A percentile compares a stretch with the other conserved stretches of the same genome.
Evolutionary conservation across 1,140 invertebrate species (phyloP).

Genomic region (Psix sp.): DNA sequence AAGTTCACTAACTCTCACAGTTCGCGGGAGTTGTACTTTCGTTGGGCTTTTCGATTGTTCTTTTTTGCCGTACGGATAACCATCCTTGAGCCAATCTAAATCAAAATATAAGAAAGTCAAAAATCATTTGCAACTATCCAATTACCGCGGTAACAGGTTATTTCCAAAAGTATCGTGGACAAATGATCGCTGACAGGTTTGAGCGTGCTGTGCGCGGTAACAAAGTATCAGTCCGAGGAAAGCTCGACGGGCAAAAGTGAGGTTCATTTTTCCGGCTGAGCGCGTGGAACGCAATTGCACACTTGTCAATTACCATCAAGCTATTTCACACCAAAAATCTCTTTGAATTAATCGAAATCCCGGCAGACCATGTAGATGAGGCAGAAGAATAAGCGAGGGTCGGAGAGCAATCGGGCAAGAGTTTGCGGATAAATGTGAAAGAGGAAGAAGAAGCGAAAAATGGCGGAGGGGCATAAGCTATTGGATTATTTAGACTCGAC

Average conservation of each 20-base stretch:
- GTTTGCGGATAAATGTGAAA: constrained; percentile 1
- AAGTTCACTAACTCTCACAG: no score
- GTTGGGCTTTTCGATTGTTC: no score
- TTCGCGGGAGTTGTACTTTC: no score
- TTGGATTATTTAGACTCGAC: constrained; percentile 59
- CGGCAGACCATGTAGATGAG: constrained; percentile 44
- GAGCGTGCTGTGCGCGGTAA: no score
- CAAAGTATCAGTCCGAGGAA: constrained; percentile 26
- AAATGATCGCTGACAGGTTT: no score
- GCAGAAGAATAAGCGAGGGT: constrained; percentile 18
- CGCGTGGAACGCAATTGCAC: constrained; percentile 49
- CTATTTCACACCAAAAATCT: constrained; percentile 57
- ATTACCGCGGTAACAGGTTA: no score
- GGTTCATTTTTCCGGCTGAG: constrained; percentile 46
- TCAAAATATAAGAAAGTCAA: no score
- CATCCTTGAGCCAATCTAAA: no score
- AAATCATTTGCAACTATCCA: no score
- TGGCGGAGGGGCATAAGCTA: constrained; percentile 40
- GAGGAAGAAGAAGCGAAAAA: constrained; percentile 8
- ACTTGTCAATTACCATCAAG: constrained; percentile 57
- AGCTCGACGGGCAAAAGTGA: constrained; percentile 36
- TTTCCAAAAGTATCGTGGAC: no score
- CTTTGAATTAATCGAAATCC: constrained; percentile 60
- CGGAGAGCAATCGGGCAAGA: not conserved
- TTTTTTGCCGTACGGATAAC: no score